A percentile compares a stretch with the other conserved stretches of the same genome.
phyloP scores from a whole-genome alignment of 1,140 invertebrate genomes.

The Heliconius hermathena region DNA sequence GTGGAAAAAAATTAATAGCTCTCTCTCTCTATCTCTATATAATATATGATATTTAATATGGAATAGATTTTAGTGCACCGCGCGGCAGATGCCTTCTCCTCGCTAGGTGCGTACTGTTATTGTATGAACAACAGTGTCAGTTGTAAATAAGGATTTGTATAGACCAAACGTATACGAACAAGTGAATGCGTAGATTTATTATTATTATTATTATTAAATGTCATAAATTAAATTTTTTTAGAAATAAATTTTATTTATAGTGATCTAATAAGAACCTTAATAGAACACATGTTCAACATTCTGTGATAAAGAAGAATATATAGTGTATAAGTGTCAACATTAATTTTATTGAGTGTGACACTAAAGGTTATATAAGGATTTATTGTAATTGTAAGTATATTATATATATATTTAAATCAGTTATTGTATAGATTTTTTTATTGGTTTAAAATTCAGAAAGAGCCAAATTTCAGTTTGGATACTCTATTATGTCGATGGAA shows the following conservation, averaged over 20 bases:
- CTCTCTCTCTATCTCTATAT: conserved; percentile 24
- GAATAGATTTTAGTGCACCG: conserved; percentile 61
- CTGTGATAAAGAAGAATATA: conserved; percentile 66
- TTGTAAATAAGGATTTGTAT: conserved; percentile 82
- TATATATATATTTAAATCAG: background rate
- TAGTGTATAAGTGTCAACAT: conserved; percentile 62
- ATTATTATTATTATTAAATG: conserved; percentile 31
- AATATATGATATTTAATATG: conserved; percentile 62
- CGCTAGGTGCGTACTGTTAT: conserved; percentile 71
- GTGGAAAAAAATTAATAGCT: conserved; percentile 67
- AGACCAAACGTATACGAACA: conserved; percentile 76
- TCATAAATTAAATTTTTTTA: conserved; percentile 30
- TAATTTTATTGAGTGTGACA: conserved; percentile 57
- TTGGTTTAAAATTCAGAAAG: background rate
- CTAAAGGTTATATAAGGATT: conserved; percentile 62
- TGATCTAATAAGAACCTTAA: conserved; percentile 70
- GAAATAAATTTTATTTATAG: conserved; percentile 40
- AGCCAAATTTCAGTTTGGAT: background rate
- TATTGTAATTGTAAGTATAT: conserved; percentile 61
- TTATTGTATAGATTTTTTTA: background rate
- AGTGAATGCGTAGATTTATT: conserved; percentile 63
- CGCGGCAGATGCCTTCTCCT: conserved; percentile 67
- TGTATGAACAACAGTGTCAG: conserved; percentile 77
- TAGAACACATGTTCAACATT: conserved; percentile 59
- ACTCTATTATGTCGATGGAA: too few relatives aligned